A percentile compares a stretch with the other conserved stretches of the same genome.
phyloP scores from a whole-genome alignment of 37 sponge, comb jelly and placozoan species.

The Spongilla lacustris region DNA sequence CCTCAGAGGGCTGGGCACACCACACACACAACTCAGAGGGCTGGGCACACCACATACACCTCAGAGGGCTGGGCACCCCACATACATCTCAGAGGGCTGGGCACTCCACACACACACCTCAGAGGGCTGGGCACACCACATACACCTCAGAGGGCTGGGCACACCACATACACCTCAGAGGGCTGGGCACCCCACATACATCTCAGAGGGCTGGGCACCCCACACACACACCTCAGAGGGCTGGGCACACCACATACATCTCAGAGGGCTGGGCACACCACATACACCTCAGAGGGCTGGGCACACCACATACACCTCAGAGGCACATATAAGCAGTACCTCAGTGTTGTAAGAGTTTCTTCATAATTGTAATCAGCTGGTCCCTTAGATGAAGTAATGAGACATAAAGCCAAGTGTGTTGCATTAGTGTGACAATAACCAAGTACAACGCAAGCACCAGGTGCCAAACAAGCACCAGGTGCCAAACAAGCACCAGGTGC shows the following conservation, averaged over 20 bases:
- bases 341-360: conserved; percentile 92
- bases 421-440: no score
- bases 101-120: background rate
- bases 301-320: background rate
- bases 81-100: background rate
- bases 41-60: background rate
- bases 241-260: background rate
- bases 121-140: background rate
- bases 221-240: background rate
- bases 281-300: background rate
- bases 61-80: background rate
- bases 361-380: conserved; percentile 98
- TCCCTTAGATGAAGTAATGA: conserved; percentile 44
- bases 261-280: background rate
- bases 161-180: background rate
- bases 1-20: background rate
- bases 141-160: background rate
- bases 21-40: background rate
- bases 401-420: no score
- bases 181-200: background rate
- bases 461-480: no score
- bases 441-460: no score
- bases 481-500: no score
- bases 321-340: conserved; percentile 45
- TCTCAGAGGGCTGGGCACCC: background rate